Base-by-base conservation (phyloP, 2,113 vertebrate genomes). In the Carassius carassius region DNA sequence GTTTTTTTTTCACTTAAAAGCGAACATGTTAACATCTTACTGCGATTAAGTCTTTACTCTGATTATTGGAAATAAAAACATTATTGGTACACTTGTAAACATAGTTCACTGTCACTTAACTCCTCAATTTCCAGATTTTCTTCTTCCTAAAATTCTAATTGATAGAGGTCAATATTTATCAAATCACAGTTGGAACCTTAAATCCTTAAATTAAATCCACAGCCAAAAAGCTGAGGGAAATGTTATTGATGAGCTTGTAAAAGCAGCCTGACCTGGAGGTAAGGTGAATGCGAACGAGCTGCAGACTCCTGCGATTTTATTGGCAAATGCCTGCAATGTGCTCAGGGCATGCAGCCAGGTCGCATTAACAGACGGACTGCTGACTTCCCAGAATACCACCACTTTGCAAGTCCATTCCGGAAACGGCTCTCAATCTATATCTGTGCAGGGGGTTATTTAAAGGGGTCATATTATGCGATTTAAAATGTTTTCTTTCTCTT, bases 231-330 rank as follows among this genome's bases (percentile, higher is more conserved):
- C 75, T 76, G 73, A 29, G 67, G 44, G 10, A 81, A 69, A 49
- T 47, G 23, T 80, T 81, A 82, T 49, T 63, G 72, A 76, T 76
- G 82, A 76, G 58, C 60, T 62, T 76, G 82, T 74, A 63, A 76
- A 63, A 37, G 67, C 81, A 54, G 70, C 17, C n/a, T 78, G 82
- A 62, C 78, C 85, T 29, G 49, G 23, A 21, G 49, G n/a, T 47
- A 72, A 84, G 84, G 73, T 79, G 62, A 86, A 79, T 25, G 72
- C 82, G 49, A 74, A 78, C 58, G 35, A 84, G 32, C 19, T 49
- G 85, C 78, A 73, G 69, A 84, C 23, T 72, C 84, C 23, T 84
- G 62, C 69, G 79, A 70, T 74, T 80, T 90, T 88, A 85, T 87
- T 88, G 90, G 83, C 85, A 84, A 65, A 67, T 29, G 47, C 56